Base-by-base conservation (phyloP, 2,113 vertebrate genomes). In the Uria lomvia region DNA sequence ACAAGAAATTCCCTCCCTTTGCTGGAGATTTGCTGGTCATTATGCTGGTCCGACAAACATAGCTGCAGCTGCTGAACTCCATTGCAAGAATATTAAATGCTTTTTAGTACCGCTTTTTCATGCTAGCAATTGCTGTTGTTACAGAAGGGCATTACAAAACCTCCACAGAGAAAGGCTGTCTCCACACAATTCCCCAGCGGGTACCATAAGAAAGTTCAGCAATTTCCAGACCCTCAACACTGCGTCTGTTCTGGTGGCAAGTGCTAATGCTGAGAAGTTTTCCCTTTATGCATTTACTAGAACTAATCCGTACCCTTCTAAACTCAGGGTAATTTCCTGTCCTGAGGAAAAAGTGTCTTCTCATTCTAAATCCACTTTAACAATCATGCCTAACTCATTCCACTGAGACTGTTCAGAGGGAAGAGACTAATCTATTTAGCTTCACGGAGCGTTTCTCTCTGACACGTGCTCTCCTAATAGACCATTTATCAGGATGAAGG, bases 401-500 rank as follows among this genome's bases (percentile, higher is more conserved):
- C 92, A 86, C 79, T 20, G 94, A 94, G 95, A 62, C 23, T 15
- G 12, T 52, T 73, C 86, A 38, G 85, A 94, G 70, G 49, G 77
- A 97, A 94, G 76, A 82, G 94, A 73, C 76, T 96, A 96, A 98
- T 97, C 96, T 97, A 94, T 97, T 97, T 97, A 97, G 97, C 94
- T 96, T 95, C 91, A 97, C 20, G 0, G 93, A 98, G 88, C 59
- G 86, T 83, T 95, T 94, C 95, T 95, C 67, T 96, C 93, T 94
- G 97, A 98, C 98, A 96, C 16, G 4, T 88, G 97, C 91, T 92
- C 88, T 74, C 84, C 96, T 96, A 96, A 86, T 89, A 97, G 97
- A 93, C 96, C 93, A 96, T 98, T 98, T 97, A 98, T 98, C 98
- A 98, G 98, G 94, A 97, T 98, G 98, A 98, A 98, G 96, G 97